Base-by-base conservation (phyloP, 2,797 vertebrate species). In the Peromyscus eremicus region DNA sequence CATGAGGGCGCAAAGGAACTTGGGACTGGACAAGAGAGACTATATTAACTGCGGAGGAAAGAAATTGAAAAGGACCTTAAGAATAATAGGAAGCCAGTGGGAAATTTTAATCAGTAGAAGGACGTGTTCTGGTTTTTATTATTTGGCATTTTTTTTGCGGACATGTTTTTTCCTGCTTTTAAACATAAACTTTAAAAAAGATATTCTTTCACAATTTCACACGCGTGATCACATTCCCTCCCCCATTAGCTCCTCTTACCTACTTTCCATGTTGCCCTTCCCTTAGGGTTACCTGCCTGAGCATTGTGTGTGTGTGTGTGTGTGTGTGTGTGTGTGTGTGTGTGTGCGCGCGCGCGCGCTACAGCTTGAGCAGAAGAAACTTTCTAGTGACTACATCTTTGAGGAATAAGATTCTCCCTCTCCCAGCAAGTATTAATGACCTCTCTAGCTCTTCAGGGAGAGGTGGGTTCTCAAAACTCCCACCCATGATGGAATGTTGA, bases 61-160 rank as follows among this genome's bases (percentile, higher is more conserved):
- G 19, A 73, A 40, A 43, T 40, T 71, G 57, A 40, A 62, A 62
- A 8, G 34, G 79, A 60, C 84, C 94, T 89, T 71, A 75, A 91
- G 62, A 86, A 76, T 81, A 77, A 75, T 57, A 85, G 19, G n/a
- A 92, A 91, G 46, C 29, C 12, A 19, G 4, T 57, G 71, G 81
- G 52, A 32, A 94, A 43, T 90, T 71, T 90, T 73, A 73, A 43
- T 92, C 2, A 70, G 55, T 60, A 82, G 37, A 82, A 79, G 77
- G 19, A 37, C 13, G 40, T 82, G n/a, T n/a, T 92, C 23, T 92
- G 68, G 34, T 29, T 92, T 92, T 97, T 40, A 89, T 40, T 76
- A 87, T 90, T 94, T 76, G 52, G 62, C 32, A 5, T 87, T 94
- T 13, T 14, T 14, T 23, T 6, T 34, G 62, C 68, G 62, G 25